Conservation (phyloP, 2,888 invertebrate species). For the Oscheius myriophilus region DNA sequence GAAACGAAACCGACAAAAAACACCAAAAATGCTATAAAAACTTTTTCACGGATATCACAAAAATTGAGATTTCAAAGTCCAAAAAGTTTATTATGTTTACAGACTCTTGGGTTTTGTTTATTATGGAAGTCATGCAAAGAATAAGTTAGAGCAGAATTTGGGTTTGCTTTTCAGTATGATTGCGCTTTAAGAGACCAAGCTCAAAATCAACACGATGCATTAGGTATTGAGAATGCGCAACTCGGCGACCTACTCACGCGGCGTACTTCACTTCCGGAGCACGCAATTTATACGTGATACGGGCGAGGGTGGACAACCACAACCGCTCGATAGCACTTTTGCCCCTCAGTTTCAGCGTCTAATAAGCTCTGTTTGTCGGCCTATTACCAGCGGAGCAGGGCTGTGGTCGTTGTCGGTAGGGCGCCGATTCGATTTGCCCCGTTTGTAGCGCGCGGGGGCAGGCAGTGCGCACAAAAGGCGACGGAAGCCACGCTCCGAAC, state of each 20-base stretch:
- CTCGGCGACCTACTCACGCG: not conserved
- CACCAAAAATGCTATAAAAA: too few relatives aligned
- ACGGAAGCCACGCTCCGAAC: constrained; percentile 12
- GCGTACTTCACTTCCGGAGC: too few relatives aligned
- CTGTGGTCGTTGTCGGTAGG: too few relatives aligned
- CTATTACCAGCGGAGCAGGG: constrained; percentile 11
- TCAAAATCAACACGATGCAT: not conserved
- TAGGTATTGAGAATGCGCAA: not conserved
- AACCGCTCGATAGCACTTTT: constrained; percentile 29
- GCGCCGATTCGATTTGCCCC: not conserved
- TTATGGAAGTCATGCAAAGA: too few relatives aligned
- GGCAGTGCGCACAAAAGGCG: constrained; percentile 3
- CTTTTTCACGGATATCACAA: too few relatives aligned
- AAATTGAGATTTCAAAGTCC: too few relatives aligned
- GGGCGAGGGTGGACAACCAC: not conserved
- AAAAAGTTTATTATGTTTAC: too few relatives aligned
- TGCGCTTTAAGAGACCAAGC: not conserved
- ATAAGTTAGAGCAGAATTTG: too few relatives aligned
- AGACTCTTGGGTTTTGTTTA: too few relatives aligned
- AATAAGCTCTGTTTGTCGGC: constrained; percentile 27
- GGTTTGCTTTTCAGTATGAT: too few relatives aligned
- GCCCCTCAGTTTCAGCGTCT: constrained; percentile 24
- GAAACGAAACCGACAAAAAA: too few relatives aligned
- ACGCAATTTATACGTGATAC: too few relatives aligned
- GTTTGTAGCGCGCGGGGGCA: not conserved